These are phyloP conservation scores for Ameiurus melas DNA, from an alignment of 2,113 vertebrate species.

Conservation along the genomic window DNA sequence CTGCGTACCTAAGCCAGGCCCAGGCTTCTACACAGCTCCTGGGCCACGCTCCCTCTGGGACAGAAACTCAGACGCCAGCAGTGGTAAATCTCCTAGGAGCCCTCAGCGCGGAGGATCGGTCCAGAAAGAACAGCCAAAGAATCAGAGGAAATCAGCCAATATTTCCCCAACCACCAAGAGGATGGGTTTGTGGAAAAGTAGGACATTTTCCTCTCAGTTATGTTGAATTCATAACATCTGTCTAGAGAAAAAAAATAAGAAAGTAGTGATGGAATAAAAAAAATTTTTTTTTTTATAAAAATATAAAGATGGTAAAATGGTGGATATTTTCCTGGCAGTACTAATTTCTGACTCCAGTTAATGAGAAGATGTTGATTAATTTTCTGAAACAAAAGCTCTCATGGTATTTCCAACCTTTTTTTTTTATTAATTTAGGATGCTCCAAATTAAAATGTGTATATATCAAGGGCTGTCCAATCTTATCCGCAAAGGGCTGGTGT, in stretches of 20 bases:
- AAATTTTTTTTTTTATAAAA: no score
- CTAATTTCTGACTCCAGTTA: neutral
- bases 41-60: slow-evolving; percentile 31
- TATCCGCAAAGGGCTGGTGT: no score
- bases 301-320: neutral
- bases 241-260: neutral
- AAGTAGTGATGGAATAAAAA: neutral
- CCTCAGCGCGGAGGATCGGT: neutral
- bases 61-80: slow-evolving; percentile 36
- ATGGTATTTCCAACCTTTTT: neutral
- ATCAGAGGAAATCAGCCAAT: neutral
- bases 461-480: no score
- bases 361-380: neutral
- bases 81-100: slow-evolving; percentile 25
- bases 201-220: neutral
- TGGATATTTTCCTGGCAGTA: neutral
- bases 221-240: slow-evolving; percentile 12
- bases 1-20: slow-evolving; percentile 32
- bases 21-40: slow-evolving; percentile 27
- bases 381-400: neutral
- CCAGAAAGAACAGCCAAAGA: slow-evolving; percentile 35
- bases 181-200: neutral
- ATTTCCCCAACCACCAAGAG: neutral
- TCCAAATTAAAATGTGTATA: no score
- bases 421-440: neutral